Conservation (phyloP, 30 jellyfish, hydroid and myxozoan species). For the Mastigias papua region DNA sequence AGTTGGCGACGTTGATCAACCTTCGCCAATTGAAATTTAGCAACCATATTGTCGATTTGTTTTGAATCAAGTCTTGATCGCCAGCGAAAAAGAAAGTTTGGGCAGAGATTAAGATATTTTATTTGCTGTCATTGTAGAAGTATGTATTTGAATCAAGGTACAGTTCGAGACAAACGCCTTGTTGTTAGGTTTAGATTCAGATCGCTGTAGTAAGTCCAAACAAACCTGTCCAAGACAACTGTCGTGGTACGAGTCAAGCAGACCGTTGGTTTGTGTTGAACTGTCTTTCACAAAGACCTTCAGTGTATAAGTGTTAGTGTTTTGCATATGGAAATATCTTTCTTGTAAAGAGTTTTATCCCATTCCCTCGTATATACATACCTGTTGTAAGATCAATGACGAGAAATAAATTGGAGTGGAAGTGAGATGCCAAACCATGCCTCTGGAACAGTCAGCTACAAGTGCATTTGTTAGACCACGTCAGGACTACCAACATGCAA, state of each 20-base stretch:
- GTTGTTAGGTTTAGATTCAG: not conserved
- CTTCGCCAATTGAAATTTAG: not conserved
- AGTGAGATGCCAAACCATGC: slow-evolving; percentile 15
- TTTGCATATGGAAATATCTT: too few species aligned
- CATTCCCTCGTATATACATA: too few species aligned
- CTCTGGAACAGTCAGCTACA: slow-evolving; percentile 45
- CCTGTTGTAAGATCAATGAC: not conserved
- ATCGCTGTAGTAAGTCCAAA: not conserved
- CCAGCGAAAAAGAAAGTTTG: not conserved
- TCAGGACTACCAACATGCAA: slow-evolving; percentile 47
- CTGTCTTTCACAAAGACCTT: too few species aligned
- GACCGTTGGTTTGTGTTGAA: too few species aligned
- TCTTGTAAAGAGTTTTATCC: too few species aligned
- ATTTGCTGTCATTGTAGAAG: not conserved
- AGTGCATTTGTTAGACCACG: slow-evolving; percentile 72
- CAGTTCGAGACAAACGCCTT: not conserved
- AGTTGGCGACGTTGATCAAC: not conserved
- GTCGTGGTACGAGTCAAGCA: too few species aligned
- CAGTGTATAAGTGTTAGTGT: too few species aligned
- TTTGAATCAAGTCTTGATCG: not conserved
- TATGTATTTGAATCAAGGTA: not conserved
- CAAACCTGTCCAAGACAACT: too few species aligned
- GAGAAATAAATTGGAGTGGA: not conserved
- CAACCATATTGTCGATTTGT: not conserved
- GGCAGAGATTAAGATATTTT: not conserved